These are phyloP conservation scores for Bolinopsis microptera DNA, from an alignment of 37 sponge, comb jelly and placozoan genomes.

Conservation along the genomic window DNA sequence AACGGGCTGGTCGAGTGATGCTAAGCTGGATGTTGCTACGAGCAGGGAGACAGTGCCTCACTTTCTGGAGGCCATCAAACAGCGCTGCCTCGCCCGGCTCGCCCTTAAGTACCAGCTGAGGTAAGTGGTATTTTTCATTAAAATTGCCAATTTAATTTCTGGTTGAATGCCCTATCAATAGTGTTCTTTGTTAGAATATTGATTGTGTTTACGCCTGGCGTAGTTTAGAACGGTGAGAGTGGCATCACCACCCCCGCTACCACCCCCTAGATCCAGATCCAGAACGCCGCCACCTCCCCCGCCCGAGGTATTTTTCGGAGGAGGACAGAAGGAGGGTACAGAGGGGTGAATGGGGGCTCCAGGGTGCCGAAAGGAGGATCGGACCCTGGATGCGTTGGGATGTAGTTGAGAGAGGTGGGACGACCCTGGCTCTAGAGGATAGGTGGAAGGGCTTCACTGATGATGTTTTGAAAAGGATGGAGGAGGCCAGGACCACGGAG, in stretches of 20 bases:
- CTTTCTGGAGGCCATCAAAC: conserved; percentile 30
- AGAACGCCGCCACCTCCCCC: background rate
- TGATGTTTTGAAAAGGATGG: background rate
- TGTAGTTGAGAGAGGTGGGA: background rate
- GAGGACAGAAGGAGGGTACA: background rate
- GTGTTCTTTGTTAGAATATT: no score
- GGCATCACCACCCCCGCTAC: no score
- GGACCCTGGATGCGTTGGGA: background rate
- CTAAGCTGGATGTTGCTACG: background rate
- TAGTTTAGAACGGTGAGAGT: no score
- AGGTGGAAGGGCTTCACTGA: background rate
- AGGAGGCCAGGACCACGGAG: background rate
- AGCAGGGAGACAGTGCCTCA: conserved; percentile 51
- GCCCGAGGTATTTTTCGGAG: background rate
- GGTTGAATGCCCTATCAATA: no score
- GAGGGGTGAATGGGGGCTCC: background rate
- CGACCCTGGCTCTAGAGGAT: background rate
- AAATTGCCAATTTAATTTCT: no score
- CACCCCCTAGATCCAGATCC: no score
- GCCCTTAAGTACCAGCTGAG: conserved; percentile 63
- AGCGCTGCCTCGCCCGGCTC: conserved; percentile 34
- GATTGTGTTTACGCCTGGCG: no score
- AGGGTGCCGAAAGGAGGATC: background rate
- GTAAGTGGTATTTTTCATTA: background rate
- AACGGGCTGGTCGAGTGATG: background rate